phyloP scores from a whole-genome alignment of 1,140 invertebrate species.

The Temnothorax curvispinosus region DNA sequence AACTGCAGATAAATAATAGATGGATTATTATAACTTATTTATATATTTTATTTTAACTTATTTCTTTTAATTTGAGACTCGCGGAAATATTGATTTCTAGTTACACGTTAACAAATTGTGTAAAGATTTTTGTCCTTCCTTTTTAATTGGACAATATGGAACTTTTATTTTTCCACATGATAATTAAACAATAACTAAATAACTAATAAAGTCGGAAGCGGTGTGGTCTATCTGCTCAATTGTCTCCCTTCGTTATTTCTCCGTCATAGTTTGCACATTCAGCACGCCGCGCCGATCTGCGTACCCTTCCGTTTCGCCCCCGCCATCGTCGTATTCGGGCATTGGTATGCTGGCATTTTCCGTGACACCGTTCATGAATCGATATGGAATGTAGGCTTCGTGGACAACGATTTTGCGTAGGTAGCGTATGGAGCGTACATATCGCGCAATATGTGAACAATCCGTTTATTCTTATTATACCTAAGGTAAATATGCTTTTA shows the following conservation, averaged over 20 bases:
- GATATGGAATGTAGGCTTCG: conserved; percentile 53
- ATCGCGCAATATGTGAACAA: conserved; percentile 33
- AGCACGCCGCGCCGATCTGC: not conserved
- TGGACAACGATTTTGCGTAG: conserved; percentile 54
- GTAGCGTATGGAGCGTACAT: not conserved
- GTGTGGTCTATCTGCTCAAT: not conserved
- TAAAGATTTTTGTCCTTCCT: not conserved
- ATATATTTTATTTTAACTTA: not conserved
- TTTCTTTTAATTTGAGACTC: not conserved
- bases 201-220: not conserved
- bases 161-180: not conserved
- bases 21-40: not conserved
- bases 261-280: conserved; percentile 49
- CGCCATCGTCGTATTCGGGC: conserved; percentile 40
- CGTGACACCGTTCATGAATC: conserved; percentile 61
- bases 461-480: not conserved
- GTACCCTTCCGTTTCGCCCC: conserved; percentile 20
- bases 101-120: not conserved
- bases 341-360: conserved; percentile 61
- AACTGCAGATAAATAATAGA: not conserved
- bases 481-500: not conserved
- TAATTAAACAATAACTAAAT: not conserved
- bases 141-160: not conserved
- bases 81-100: not conserved
- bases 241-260: conserved; percentile 61